Evolutionary conservation across 2,113 vertebrate genomes (phyloP).

Genomic region (Pyrgilauda ruficollis): DNA sequence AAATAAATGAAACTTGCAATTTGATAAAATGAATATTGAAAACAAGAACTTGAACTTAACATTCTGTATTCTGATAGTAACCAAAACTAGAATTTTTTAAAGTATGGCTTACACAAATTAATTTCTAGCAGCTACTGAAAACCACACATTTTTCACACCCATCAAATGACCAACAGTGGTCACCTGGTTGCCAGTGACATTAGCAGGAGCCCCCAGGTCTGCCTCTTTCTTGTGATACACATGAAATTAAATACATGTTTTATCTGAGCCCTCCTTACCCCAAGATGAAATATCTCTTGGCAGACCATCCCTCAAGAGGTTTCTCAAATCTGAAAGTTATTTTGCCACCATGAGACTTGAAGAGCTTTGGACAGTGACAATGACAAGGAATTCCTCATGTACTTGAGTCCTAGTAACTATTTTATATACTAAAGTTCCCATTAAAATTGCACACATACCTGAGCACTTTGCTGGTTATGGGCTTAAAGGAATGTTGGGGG

Average conservation of each 20-base stretch:
- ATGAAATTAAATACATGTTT: background rate
- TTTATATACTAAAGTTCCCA: background rate
- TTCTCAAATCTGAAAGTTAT: background rate
- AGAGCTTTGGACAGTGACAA: background rate
- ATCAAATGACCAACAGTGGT: background rate
- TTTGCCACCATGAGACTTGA: background rate
- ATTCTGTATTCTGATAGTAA: background rate
- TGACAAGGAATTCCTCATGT: background rate
- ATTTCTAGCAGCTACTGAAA: background rate
- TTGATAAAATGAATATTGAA: background rate
- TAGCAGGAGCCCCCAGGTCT: background rate
- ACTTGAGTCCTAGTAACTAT: background rate
- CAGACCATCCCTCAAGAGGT: background rate
- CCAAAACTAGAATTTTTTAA: background rate
- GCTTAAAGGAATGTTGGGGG: background rate
- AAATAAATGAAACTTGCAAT: constrained; percentile 39
- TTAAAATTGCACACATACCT: constrained; percentile 8
- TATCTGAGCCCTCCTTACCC: background rate
- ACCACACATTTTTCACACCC: background rate
- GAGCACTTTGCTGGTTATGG: constrained; percentile 10
- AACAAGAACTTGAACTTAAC: background rate
- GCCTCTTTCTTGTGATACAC: background rate
- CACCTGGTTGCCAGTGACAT: background rate
- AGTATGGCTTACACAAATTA: background rate
- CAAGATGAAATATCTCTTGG: background rate